phyloP scores from a whole-genome alignment of 2,888 invertebrate genomes.

The Caenorhabditis sp. region DNA sequence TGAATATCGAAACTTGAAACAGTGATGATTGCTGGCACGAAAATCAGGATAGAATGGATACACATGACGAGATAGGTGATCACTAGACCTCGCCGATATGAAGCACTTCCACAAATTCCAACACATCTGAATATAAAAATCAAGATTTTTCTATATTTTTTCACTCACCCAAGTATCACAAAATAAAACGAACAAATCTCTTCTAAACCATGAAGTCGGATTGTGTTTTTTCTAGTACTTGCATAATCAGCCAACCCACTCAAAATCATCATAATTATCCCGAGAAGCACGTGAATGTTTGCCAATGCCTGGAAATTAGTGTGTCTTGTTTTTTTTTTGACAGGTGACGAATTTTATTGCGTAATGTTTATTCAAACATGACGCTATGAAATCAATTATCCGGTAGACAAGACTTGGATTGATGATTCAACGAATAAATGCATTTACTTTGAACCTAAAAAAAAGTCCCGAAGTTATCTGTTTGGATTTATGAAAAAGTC shows the following conservation, averaged over 20 bases:
- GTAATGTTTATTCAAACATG: not conserved
- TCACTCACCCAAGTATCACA: conserved; percentile 60
- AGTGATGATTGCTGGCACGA: conserved; percentile 64
- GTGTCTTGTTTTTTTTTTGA: not conserved
- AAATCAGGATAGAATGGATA: conserved; percentile 62
- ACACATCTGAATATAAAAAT: no score
- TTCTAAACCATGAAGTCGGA: conserved; percentile 57
- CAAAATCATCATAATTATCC: conserved; percentile 60
- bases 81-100: conserved; percentile 63
- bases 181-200: conserved; percentile 66
- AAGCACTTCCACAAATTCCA: conserved; percentile 64
- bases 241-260: conserved; percentile 63
- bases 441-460: no score
- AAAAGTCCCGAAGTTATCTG: no score
- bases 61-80: conserved; percentile 65
- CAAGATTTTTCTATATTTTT: not conserved
- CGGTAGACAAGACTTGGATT: not conserved
- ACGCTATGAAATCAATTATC: not conserved
- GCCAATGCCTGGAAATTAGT: conserved; percentile 55
- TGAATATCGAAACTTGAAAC: conserved; percentile 66
- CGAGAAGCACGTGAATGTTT: conserved; percentile 62
- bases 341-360: not conserved
- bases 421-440: no score
- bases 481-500: no score
- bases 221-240: conserved; percentile 57